phyloP scores from a whole-genome alignment of 2,888 invertebrate species.

The Cecidostiba fungosa region DNA sequence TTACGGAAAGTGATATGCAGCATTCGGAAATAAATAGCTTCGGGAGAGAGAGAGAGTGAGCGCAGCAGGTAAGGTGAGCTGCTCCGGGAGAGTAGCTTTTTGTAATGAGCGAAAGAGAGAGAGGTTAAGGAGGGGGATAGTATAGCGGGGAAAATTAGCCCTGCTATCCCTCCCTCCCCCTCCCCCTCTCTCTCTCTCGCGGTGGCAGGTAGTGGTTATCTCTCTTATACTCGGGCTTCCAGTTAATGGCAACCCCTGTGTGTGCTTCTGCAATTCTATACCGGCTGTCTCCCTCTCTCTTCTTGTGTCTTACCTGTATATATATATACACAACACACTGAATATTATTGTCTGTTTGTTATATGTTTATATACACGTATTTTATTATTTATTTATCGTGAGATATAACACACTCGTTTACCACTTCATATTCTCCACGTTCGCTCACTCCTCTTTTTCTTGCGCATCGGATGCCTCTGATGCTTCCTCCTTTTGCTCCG shows the following conservation, averaged over 20 bases:
- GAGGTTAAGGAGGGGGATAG: neutral
- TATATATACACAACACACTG: too few species aligned
- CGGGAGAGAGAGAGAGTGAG: constrained; percentile 38
- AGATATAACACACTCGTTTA: too few species aligned
- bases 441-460: neutral
- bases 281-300: constrained; percentile 67
- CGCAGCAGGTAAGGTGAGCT: constrained; percentile 12
- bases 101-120: constrained; percentile 34
- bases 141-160: constrained; percentile 78
- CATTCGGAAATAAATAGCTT: constrained; percentile 76
- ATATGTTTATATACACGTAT: too few species aligned
- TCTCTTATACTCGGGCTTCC: constrained; percentile 76
- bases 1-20: constrained; percentile 77
- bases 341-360: too few species aligned
- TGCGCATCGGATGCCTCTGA: neutral
- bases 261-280: constrained; percentile 22
- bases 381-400: too few species aligned
- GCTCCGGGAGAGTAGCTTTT: constrained; percentile 23
- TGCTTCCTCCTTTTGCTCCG: neutral
- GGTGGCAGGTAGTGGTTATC: constrained; percentile 80
- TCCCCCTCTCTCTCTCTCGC: too few species aligned
- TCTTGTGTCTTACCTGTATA: neutral
- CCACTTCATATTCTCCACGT: neutral
- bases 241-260: constrained; percentile 79
- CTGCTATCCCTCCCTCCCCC: constrained; percentile 59